Evolutionary conservation across 2,113 vertebrate species (phyloP), one percentile per base, ranked within the genome.

Genomic region (Peucedramus taeniatus): DNA sequence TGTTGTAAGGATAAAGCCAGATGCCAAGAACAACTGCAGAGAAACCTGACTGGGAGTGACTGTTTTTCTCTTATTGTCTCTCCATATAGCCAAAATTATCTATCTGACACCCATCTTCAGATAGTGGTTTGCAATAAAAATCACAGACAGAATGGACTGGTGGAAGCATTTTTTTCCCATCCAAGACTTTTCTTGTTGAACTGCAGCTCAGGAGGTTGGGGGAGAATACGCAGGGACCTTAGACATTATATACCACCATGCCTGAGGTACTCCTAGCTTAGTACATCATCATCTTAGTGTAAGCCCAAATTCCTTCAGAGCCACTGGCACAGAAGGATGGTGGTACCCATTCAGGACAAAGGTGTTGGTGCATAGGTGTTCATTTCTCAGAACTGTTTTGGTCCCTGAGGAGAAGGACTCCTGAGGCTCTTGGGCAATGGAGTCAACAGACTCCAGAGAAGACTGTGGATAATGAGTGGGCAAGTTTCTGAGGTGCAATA

Each of bases 401-500:
- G 26, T n/a, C 47, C 20, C 18, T 27, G 33, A 65, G n/a, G 21
- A 47, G 33, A 88, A 85, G n/a, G 23, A 6, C 63, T 40, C 4
- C 20, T 7, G 4, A 17, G 54, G 3, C 30, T 56, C n/a, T 49
- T 44, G 54, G 13, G 19, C 35, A 45, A 50, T 7, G 26, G 26
- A 49, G 18, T 71, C 78, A 70, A n/a, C n/a, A 87, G 54, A 57
- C 15, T 77, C 33, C 45, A 37, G 27, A 63, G 45, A 70, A 88
- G 15, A 64, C 18, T 0, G 0, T 19, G 51, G 49, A 31, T 40
- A 42, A 44, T 13, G 20, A 64, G 20, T 21, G 77, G 19, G 15
- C 24, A 65, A 72, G 28, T 84, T 90, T 49, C 54, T 94, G 88
- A 89, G 35, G 35, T 72, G n/a, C 28, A 69, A 60, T 61, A 35